Percentiles rank a stretch among this genome's conserved stretches.
Evolutionary conservation across 2,113 vertebrate genomes (phyloP).

Genomic region (Grammomys dolichurus): DNA sequence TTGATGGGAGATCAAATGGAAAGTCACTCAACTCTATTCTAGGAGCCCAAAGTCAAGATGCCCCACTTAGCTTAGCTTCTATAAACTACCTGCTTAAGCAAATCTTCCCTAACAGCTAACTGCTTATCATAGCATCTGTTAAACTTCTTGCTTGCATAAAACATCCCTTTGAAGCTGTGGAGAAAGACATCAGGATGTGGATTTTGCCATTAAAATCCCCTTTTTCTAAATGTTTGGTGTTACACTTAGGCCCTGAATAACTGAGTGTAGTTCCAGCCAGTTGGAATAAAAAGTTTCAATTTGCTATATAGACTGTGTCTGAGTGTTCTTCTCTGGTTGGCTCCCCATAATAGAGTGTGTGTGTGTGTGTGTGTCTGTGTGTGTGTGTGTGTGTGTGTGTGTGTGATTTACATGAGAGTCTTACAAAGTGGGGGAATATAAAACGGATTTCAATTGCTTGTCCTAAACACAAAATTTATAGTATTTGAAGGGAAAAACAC

Average conservation of each 20-base stretch:
- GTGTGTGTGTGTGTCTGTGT: not conserved
- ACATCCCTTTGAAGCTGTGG: not conserved
- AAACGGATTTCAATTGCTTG: not conserved
- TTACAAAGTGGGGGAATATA: not conserved
- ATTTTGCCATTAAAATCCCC: not conserved
- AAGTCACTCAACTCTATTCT: not conserved
- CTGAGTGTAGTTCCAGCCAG: no score
- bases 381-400: not conserved
- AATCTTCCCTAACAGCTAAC: not conserved
- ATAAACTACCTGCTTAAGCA: not conserved
- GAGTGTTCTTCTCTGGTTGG: not conserved
- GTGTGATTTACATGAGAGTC: not conserved
- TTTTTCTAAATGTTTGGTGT: not conserved
- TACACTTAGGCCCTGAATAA: not conserved
- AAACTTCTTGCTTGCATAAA: not conserved
- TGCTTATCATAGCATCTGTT: not conserved
- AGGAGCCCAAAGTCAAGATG: not conserved
- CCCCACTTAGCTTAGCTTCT: not conserved
- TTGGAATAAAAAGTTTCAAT: not conserved
- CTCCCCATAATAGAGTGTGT: not conserved
- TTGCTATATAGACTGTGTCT: not conserved
- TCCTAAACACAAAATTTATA: not conserved
- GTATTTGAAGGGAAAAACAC: not conserved
- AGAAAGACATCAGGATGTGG: not conserved
- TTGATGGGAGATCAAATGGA: not conserved